Evolutionary conservation across 2,888 invertebrate species (phyloP).

Genomic region (Lasioglossum calceatum): DNA sequence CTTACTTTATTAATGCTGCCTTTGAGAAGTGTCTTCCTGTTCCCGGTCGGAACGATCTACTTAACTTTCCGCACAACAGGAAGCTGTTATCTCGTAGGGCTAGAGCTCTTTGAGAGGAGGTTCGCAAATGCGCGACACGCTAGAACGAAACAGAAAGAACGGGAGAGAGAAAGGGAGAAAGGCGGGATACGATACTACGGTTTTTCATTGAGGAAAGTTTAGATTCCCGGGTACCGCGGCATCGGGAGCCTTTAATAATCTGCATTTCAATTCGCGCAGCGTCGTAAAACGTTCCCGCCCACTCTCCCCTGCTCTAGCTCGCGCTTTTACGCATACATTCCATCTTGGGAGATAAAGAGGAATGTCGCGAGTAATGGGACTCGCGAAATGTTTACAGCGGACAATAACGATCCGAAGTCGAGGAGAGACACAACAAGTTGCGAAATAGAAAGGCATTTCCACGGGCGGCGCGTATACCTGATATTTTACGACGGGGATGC

Average conservation of each 20-base stretch:
- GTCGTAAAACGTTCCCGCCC: background rate
- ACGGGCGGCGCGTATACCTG: background rate
- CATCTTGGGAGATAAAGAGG: conserved; percentile 16
- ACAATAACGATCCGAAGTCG: conserved; percentile 12
- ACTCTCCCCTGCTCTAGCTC: background rate
- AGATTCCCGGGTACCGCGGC: background rate
- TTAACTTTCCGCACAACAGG: background rate
- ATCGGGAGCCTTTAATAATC: conserved; percentile 9
- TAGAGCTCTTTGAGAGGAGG: background rate
- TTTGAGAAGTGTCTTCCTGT: background rate
- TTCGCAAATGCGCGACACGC: background rate
- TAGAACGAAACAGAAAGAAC: background rate
- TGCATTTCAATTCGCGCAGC: conserved; percentile 6
- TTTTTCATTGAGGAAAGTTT: conserved; percentile 4
- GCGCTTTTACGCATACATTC: conserved; percentile 1
- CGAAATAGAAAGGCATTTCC: conserved; percentile 18
- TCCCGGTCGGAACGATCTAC: background rate
- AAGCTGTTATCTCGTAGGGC: background rate
- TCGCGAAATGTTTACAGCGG: conserved; percentile 16
- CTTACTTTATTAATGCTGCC: background rate
- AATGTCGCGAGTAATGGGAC: conserved; percentile 15
- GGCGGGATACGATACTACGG: background rate
- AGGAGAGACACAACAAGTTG: conserved; percentile 8
- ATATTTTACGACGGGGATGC: conserved; percentile 12
- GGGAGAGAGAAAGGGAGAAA: background rate